Base-by-base conservation (phyloP, 2,797 vertebrate species). In the Phalanger gymnotis region DNA sequence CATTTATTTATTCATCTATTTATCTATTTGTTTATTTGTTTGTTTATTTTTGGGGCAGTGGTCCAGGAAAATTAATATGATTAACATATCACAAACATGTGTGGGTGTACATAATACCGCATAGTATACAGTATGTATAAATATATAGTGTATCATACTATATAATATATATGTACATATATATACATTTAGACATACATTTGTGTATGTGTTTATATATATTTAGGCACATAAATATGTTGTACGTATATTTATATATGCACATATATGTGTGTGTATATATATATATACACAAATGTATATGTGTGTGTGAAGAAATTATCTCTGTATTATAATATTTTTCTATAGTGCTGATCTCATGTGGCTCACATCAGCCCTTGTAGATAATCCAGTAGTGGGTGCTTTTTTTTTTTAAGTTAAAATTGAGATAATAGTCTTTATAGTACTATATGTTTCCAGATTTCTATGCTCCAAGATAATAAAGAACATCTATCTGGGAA, bases 401-500 rank as follows among this genome's bases (percentile, higher is more conserved):
- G 30, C 6, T 22, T 25, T 55, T 2, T 2, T 28, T 57, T 57
- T 10, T 19, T 90, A 34, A 28, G 95, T 96, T 96, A 93, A 95
- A 96, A 87, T 95, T 81, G 97, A 96, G 51, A 6, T 91, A 53
- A 93, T 90, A n/a, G 0, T 91, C 34, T 5, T 93, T 14, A 0
- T 52, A 25, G 54, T 6, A 19, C 54, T n/a, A 12, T 91, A 0
- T 94, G 53, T 66, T 90, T 96, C 90, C 73, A 92, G 55, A 87
- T 92, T 93, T 94, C 95, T 95, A n/a, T 95, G 91, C 34, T 94
- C 90, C 1, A 31, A 52, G 55, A 94, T 19, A 34, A 16, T 47
- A 53, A 87, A 47, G 57, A 91, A 22, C 47, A 58, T 92, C 58
- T 90, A 81, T 92, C 55, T 95, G 94, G 91, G 34, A n/a, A 96